Evolutionary conservation across 1,140 invertebrate genomes (phyloP), one percentile per base, ranked within the genome.

Genomic region (Anoplophora glabripennis): DNA sequence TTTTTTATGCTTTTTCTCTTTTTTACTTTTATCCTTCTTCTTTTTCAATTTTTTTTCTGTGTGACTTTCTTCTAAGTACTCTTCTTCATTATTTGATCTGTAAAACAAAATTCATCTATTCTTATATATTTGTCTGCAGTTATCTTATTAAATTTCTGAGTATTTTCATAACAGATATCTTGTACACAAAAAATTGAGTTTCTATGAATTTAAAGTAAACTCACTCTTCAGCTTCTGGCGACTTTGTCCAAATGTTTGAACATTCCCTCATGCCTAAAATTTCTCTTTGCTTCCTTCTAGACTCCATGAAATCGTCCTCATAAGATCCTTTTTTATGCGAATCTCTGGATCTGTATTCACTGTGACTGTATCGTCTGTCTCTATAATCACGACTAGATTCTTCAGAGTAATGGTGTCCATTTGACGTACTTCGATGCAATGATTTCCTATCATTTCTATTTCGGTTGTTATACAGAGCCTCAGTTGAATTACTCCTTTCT

Each of bases 171-270:
- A n/a, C n/a, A n/a, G n/a, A n/a, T n/a, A n/a, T n/a, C n/a, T n/a
- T n/a, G n/a, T n/a, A n/a, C n/a, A n/a, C n/a, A n/a, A n/a, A n/a
- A n/a, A n/a, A n/a, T n/a, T n/a, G n/a, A n/a, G n/a, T n/a, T n/a
- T n/a, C n/a, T n/a, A n/a, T n/a, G n/a, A n/a, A n/a, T n/a, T n/a
- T n/a, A n/a, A n/a, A n/a, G n/a, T n/a, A n/a, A 3, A 56, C 45
- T 33, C 36, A 65, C 17, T 9, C 12, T 41, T 58, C 38, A 44
- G 79, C 79, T 0, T 77, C 66, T 1, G 89, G 89, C 14, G 88
- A 89, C 73, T 86, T 85, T 38, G 82, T 84, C 89, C 89, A 92
- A 35, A 89, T 80, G 53, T 81, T 77, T 1, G 80, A 73, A 4
- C 86, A 82, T 9, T 88, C 87, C 54, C 83, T 75, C 51, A 85